Evolutionary conservation across 2,888 invertebrate species (phyloP), one percentile per base, ranked within the genome.

Genomic region (Proisotoma minuta): DNA sequence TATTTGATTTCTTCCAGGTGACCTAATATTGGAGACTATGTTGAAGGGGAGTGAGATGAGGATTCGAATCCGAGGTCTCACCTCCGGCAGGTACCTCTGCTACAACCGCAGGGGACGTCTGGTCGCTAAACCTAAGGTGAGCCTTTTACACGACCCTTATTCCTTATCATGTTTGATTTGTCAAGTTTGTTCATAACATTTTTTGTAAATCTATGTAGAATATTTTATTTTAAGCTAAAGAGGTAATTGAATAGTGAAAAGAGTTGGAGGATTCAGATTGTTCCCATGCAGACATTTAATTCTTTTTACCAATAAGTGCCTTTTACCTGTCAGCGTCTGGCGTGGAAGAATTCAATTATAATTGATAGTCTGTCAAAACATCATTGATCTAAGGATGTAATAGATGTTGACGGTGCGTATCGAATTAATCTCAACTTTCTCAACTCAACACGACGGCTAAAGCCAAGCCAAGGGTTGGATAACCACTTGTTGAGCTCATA

Each of bases 341-440:
- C 5, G 5, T 8, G 3, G 49, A 49, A 43, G 18, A 20, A 43
- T 27, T 51, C 51, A 51, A 62, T 62, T 62, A 59, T 69, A 69
- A 69, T 69, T 69, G 69, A 69, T 69, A 62, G 62, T 58, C 69
- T 69, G 69, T 69, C 69, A 66, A 65, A 66, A 65, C 60, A 69
- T 60, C 66, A 66, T 69, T 57, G 65, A 63, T 69, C 28, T 51
- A 43, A 43, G 18, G 43, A 43, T 43, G 43, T 43, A 43, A 43
- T 43, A 20, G 43, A 18, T 18, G 43, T 43, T n/a, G 50, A 50
- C 24, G 27, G 51, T 12, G 27, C 51, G 51, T 24, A 51, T 51
- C 27, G 51, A 51, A 51, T 27, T 49, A 49, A 49, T 43, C 43
- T 43, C 43, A 43, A 43, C 43, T 5, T n/a, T n/a, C 43, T 12